Evolutionary conservation across 2,113 vertebrate genomes (phyloP).

Genomic region (Amblyopsis rosae): DNA sequence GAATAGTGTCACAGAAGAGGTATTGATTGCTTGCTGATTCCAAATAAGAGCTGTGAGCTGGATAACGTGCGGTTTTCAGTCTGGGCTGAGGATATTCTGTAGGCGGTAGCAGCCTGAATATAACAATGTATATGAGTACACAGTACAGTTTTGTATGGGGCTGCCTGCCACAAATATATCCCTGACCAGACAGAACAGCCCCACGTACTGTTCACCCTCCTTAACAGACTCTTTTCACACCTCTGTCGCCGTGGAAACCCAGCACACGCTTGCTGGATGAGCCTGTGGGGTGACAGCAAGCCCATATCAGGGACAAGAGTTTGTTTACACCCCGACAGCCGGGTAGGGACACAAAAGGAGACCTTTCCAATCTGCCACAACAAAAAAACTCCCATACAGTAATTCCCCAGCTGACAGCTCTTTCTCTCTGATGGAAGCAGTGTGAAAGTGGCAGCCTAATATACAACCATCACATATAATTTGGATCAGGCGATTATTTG

Average conservation of each 20-base stretch:
- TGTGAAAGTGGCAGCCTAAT: conserved; percentile 29
- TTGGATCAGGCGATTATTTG: conserved; percentile 56
- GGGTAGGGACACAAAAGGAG: conserved; percentile 44
- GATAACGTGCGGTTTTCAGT: neutral
- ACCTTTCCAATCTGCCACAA: conserved; percentile 31
- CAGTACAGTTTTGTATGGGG: conserved; percentile 48
- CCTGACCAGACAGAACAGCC: conserved; percentile 32
- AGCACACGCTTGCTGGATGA: conserved; percentile 23
- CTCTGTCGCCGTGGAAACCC: conserved; percentile 66
- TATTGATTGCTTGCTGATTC: no score
- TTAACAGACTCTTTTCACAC: conserved; percentile 41
- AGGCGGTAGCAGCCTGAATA: conserved; percentile 28
- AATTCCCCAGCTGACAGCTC: conserved; percentile 46
- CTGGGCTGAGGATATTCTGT: conserved; percentile 34
- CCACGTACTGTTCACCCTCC: conserved; percentile 37
- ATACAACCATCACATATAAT: conserved; percentile 47
- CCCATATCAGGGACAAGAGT: conserved; percentile 33
- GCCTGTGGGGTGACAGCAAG: conserved; percentile 49
- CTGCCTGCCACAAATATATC: conserved; percentile 30
- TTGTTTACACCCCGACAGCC: conserved; percentile 40
- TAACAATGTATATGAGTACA: neutral
- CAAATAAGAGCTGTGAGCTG: no score
- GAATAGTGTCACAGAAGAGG: no score
- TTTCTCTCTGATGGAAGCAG: conserved; percentile 28
- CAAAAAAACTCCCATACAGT: conserved; percentile 27